Evolutionary conservation across 2,797 vertebrate species (phyloP).

Genomic region (Amblyopsis hoosieri): DNA sequence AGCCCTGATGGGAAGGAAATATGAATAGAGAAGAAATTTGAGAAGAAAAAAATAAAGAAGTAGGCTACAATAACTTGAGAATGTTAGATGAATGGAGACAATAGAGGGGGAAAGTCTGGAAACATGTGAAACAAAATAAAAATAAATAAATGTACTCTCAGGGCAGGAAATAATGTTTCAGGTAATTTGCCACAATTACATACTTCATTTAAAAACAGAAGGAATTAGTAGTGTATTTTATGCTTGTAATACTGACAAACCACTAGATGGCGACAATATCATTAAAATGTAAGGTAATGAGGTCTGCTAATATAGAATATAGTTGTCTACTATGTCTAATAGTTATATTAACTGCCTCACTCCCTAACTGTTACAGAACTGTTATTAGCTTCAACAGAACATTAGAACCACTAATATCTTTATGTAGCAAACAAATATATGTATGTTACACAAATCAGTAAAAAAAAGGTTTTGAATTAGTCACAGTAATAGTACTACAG

Average conservation of each 20-base stretch:
- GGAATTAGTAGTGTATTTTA: neutral
- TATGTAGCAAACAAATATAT: no score
- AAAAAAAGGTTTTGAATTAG: no score
- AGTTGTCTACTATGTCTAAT: no score
- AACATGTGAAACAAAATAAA: neutral
- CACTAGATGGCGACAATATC: conserved; percentile 56
- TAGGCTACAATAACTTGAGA: conserved; percentile 32
- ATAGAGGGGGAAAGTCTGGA: conserved; percentile 27
- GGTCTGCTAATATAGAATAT: no score
- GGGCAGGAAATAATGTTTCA: neutral
- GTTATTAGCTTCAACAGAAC: no score
- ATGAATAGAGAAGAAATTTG: conserved; percentile 78
- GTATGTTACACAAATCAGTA: no score
- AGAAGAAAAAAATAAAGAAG: conserved; percentile 61
- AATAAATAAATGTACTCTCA: neutral
- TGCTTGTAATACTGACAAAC: conserved; percentile 10
- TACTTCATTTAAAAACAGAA: neutral
- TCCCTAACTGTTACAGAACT: no score
- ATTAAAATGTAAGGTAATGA: no score
- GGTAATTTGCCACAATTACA: no score
- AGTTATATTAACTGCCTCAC: no score
- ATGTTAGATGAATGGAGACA: conserved; percentile 50
- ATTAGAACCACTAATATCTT: no score
- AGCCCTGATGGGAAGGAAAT: conserved; percentile 85
- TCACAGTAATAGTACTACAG: no score